These are phyloP conservation scores for Crenichthys baileyi DNA, from an alignment of 2,797 vertebrate species.

Conservation along the genomic window DNA sequence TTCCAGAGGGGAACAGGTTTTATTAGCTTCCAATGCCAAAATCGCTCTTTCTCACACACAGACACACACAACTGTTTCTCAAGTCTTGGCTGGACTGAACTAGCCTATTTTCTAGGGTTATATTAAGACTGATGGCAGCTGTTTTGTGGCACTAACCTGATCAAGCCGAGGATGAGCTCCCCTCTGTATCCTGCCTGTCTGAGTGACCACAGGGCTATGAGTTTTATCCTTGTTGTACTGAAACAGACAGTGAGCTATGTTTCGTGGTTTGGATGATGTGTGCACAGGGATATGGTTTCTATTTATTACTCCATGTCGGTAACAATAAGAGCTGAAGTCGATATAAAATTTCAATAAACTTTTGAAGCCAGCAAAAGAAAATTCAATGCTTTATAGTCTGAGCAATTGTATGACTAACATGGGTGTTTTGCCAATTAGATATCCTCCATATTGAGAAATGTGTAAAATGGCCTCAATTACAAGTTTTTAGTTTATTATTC, in stretches of 20 bases:
- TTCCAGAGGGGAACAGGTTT: slow-evolving; percentile 33
- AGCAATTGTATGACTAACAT: not conserved
- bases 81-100: slow-evolving; percentile 18
- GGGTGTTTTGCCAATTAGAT: not conserved
- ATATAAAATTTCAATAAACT: no score
- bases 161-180: slow-evolving; percentile 50
- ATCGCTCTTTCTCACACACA: slow-evolving; percentile 5
- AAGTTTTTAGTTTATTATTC: no score
- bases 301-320: not conserved
- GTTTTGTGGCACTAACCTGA: slow-evolving; percentile 50
- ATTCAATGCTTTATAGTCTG: not conserved
- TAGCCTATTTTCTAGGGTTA: slow-evolving; percentile 43
- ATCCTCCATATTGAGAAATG: no score
- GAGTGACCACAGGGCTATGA: not conserved
- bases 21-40: slow-evolving; percentile 23
- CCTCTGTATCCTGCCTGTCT: slow-evolving; percentile 13
- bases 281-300: not conserved
- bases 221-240: slow-evolving; percentile 20
- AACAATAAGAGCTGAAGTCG: not conserved
- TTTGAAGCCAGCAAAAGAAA: no score
- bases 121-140: slow-evolving; percentile 63
- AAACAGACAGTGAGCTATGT: not conserved
- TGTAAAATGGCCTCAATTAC: no score
- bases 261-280: slow-evolving; percentile 6
- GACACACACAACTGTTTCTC: not conserved